These are phyloP conservation scores for Drosophila willistoni DNA, from an alignment of 1,140 invertebrate species.

Conservation along the genomic window DNA sequence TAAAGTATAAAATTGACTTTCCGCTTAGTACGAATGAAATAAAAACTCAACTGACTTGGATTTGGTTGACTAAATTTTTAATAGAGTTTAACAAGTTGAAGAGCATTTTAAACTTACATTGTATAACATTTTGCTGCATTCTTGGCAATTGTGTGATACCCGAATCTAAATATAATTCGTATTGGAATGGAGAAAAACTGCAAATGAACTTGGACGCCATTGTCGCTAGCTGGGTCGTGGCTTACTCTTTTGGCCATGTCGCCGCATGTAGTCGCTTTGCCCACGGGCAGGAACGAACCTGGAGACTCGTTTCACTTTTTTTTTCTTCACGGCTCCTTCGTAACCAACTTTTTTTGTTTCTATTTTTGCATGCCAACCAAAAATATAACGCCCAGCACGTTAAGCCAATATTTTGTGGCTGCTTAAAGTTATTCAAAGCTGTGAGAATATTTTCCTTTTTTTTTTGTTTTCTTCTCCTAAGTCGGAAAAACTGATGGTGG, in stretches of 20 bases:
- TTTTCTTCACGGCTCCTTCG: conserved; percentile 10
- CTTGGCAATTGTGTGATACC: conserved; percentile 11
- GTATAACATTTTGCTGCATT: conserved; percentile 24
- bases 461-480: conserved; percentile 38
- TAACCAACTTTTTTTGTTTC: conserved; percentile 19
- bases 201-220: conserved; percentile 62
- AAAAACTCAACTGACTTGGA: not conserved
- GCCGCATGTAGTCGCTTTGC: too few relatives aligned
- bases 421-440: conserved; percentile 76
- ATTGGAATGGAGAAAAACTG: conserved; percentile 57
- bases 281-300: not conserved
- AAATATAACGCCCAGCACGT: conserved; percentile 70
- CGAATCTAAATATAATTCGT: conserved; percentile 45
- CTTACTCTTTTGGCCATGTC: conserved; percentile 7
- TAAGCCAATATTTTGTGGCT: conserved; percentile 75
- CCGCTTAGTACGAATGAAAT: too few relatives aligned
- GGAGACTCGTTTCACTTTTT: conserved; percentile 26
- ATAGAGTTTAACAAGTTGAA: not conserved
- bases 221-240: conserved; percentile 18
- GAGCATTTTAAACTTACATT: conserved; percentile 9
- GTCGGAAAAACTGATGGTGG: conserved; percentile 13
- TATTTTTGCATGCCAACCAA: conserved; percentile 39
- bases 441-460: conserved; percentile 25
- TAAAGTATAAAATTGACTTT: too few relatives aligned
- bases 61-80: conserved; percentile 9